A percentile compares a stretch with the other conserved stretches of the same genome.
Evolutionary conservation across 2,888 invertebrate genomes (phyloP).

Genomic region (Chymomyza fuscimana): DNA sequence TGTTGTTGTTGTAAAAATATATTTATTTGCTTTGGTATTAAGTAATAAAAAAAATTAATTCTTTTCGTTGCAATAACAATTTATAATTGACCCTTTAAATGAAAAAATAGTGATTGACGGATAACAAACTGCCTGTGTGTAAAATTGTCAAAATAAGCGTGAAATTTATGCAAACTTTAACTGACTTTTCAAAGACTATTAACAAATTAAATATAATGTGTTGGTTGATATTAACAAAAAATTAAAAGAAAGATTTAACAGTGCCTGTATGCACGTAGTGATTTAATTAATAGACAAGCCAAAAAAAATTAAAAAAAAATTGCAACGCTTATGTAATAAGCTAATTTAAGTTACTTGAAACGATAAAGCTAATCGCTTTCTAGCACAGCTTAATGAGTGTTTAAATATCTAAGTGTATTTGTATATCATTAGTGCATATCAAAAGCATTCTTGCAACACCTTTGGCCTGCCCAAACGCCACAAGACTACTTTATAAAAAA

Average conservation of each 20-base stretch:
- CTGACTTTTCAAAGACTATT: conserved; percentile 16
- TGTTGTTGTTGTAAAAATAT: background rate
- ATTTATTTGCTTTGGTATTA: background rate
- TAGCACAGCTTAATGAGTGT: conserved; percentile 48
- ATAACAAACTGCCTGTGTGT: conserved; percentile 27
- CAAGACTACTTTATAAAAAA: conserved; percentile 19
- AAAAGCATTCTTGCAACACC: conserved; percentile 61
- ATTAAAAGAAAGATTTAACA: too few species aligned
- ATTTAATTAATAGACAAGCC: background rate
- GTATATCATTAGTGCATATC: conserved; percentile 68
- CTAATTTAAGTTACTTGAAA: background rate
- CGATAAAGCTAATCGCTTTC: too few species aligned
- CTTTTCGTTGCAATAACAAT: background rate
- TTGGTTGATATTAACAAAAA: background rate
- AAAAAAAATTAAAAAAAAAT: background rate
- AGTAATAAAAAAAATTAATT: background rate
- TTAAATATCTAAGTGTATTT: conserved; percentile 23
- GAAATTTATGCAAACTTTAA: conserved; percentile 32
- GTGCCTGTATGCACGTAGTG: background rate
- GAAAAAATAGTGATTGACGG: conserved; percentile 27
- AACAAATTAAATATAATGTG: background rate
- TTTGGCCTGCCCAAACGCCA: conserved; percentile 25
- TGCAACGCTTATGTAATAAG: background rate
- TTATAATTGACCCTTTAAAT: background rate
- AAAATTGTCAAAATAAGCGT: conserved; percentile 40